These are phyloP conservation scores for Lonchura striata DNA, from an alignment of 2,113 vertebrate genomes.

Conservation along the genomic window DNA sequence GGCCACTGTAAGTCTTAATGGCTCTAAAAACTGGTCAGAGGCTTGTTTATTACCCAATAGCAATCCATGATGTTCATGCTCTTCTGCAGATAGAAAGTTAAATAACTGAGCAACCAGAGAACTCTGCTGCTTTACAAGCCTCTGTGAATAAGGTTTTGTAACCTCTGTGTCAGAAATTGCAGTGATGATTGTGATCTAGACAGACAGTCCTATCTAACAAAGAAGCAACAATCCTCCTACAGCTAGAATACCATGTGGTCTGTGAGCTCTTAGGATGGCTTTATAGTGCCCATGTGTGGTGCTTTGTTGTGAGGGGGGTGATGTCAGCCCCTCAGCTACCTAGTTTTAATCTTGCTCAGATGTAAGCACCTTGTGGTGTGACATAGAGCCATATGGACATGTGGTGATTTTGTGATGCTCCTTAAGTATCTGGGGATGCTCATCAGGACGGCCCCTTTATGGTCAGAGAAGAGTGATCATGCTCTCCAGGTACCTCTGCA, in stretches of 20 bases:
- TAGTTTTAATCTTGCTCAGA: background rate
- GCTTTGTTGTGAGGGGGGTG: background rate
- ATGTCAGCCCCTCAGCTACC: background rate
- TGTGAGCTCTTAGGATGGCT: background rate
- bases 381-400: background rate
- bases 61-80: background rate
- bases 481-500: background rate
- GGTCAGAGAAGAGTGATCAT: background rate
- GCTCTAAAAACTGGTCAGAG: background rate
- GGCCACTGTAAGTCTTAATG: background rate
- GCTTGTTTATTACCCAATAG: background rate
- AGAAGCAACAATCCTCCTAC: background rate
- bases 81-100: background rate
- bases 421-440: background rate
- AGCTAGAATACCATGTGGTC: background rate
- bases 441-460: background rate
- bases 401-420: background rate
- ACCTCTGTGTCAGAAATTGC: background rate
- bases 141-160: background rate
- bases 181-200: background rate
- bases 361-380: background rate
- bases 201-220: background rate
- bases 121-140: background rate
- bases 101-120: background rate
- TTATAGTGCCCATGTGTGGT: rapidly evolving